Percentiles rank a stretch among this genome's conserved stretches.
Conservation (phyloP, 37 sponge, comb jelly and placozoan genomes). For the Geodia barretti region DNA sequence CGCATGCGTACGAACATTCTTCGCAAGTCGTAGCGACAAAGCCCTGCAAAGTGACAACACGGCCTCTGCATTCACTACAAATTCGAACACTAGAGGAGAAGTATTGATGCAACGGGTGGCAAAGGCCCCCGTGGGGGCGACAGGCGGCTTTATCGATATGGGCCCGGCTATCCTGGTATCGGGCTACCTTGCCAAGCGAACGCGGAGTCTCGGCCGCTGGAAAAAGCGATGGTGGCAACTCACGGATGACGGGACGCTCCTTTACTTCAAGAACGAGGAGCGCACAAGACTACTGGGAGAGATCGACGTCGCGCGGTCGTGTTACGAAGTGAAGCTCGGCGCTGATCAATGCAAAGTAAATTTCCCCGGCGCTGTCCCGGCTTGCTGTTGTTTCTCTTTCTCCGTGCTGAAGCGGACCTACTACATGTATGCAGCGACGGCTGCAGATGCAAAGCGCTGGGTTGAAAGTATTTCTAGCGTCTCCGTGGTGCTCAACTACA, state of each 20-base stretch:
- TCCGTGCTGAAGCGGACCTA: slow-evolving; percentile 65
- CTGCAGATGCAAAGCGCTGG: slow-evolving; percentile 49
- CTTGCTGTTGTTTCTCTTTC: slow-evolving; percentile 55
- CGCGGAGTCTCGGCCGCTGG: slow-evolving; percentile 34
- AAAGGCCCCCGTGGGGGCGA: neutral
- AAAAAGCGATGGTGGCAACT: slow-evolving; percentile 73
- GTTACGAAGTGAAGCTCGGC: slow-evolving; percentile 60
- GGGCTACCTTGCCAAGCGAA: slow-evolving; percentile 59
- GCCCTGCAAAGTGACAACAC: neutral
- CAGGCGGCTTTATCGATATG: neutral
- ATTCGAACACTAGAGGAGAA: neutral
- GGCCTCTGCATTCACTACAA: neutral
- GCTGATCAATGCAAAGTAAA: slow-evolving; percentile 28
- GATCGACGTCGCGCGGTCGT: slow-evolving; percentile 54
- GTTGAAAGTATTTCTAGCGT: slow-evolving; percentile 17
- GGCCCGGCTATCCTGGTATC: slow-evolving; percentile 39
- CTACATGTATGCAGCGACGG: slow-evolving; percentile 57
- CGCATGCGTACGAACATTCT: neutral
- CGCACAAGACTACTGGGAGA: slow-evolving; percentile 33
- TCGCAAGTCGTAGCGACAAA: neutral
- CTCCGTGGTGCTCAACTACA: slow-evolving; percentile 45
- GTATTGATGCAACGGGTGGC: neutral
- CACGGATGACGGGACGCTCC: slow-evolving; percentile 43
- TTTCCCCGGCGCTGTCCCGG: slow-evolving; percentile 39
- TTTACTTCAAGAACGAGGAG: slow-evolving; percentile 54